These are phyloP conservation scores for Thelaira solivaga DNA, from an alignment of 2,888 invertebrate species.

Conservation along the genomic window DNA sequence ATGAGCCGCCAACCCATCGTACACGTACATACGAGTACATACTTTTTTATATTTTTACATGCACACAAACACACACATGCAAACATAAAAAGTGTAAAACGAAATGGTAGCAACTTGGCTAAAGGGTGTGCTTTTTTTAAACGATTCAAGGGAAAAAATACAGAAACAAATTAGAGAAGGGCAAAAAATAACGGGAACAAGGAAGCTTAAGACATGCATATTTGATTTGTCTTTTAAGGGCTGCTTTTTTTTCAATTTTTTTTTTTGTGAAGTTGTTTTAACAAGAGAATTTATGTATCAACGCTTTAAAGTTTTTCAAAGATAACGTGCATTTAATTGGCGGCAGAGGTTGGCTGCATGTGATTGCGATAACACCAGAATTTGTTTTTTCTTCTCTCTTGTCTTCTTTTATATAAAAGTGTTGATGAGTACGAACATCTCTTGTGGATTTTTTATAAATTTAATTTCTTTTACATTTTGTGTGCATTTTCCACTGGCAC, in stretches of 20 bases:
- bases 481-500: too few relatives aligned
- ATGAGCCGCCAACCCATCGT: conserved; percentile 59
- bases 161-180: conserved; percentile 13
- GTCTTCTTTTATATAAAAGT: not conserved
- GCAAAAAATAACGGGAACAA: conserved; percentile 65
- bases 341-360: conserved; percentile 54
- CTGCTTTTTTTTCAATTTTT: conserved; percentile 53
- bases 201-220: conserved; percentile 65
- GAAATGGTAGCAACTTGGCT: conserved; percentile 34
- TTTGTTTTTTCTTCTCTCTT: not conserved
- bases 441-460: not conserved
- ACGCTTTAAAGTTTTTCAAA: conserved; percentile 74
- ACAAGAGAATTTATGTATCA: conserved; percentile 75
- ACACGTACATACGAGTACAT: not conserved
- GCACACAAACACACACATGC: not conserved
- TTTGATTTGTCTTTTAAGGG: conserved; percentile 54
- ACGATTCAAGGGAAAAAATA: conserved; percentile 10
- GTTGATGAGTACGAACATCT: conserved; percentile 9
- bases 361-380: conserved; percentile 29
- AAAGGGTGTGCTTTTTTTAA: conserved; percentile 47
- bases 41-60: not conserved
- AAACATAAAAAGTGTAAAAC: not conserved
- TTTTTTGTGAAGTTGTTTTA: conserved; percentile 66
- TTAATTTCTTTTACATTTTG: not conserved
- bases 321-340: conserved; percentile 75